Conservation (phyloP, 2,113 vertebrate species). For the Acrocephalus arundinaceus region DNA sequence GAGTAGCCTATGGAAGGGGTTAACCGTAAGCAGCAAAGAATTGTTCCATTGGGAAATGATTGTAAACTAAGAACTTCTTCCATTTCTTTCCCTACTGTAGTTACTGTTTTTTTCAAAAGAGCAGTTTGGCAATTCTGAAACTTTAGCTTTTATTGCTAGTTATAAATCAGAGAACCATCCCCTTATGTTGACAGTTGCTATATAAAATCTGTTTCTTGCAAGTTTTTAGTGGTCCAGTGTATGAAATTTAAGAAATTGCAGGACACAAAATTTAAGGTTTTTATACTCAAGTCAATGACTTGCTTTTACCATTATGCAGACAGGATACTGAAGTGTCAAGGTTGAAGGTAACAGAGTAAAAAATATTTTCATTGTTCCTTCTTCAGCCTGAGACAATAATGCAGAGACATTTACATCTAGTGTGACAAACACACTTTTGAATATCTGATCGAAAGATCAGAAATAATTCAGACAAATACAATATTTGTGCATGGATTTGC, state of each 20-base stretch:
- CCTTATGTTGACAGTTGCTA: slow-evolving; percentile 31
- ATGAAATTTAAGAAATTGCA: slow-evolving; percentile 60
- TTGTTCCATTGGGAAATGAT: neutral
- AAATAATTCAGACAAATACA: neutral
- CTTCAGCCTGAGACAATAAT: neutral
- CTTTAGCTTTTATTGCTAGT: slow-evolving; percentile 49
- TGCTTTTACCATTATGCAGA: slow-evolving; percentile 44
- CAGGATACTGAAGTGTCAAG: slow-evolving; percentile 20
- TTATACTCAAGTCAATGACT: slow-evolving; percentile 39
- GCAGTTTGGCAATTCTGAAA: slow-evolving; percentile 2
- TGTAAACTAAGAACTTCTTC: neutral
- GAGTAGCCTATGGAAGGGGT: neutral
- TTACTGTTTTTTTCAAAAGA: slow-evolving; percentile 27
- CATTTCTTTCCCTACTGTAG: neutral
- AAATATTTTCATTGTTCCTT: neutral
- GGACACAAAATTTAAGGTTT: slow-evolving; percentile 46
- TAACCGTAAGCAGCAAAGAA: neutral
- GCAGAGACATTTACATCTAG: neutral
- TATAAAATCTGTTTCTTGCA: slow-evolving; percentile 54
- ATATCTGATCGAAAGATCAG: neutral
- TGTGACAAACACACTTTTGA: neutral
- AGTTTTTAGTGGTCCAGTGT: slow-evolving; percentile 33
- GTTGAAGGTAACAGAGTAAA: slow-evolving; percentile 15
- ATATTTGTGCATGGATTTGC: neutral
- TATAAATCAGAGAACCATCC: slow-evolving; percentile 50